phyloP scores from a whole-genome alignment of 53 echinoderm and acorn worm genomes.

The Patiria pectinifera region DNA sequence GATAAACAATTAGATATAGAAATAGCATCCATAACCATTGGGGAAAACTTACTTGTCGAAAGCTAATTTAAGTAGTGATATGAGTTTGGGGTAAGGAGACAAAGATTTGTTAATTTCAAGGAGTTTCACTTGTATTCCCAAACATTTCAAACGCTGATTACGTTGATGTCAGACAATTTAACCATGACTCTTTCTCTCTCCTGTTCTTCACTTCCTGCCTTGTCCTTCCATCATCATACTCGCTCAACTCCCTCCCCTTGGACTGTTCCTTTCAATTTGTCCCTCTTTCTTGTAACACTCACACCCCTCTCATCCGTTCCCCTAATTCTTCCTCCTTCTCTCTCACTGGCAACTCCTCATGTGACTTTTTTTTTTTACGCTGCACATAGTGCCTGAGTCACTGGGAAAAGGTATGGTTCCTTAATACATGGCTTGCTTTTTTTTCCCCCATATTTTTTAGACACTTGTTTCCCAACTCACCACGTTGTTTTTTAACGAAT shows the following conservation, averaged over 20 bases:
- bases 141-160: not conserved
- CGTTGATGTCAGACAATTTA: constrained; percentile 19
- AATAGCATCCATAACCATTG: too few relatives aligned
- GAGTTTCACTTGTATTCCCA: not conserved
- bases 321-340: not conserved
- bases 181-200: constrained; percentile 60
- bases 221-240: constrained; percentile 16
- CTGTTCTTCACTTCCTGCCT: constrained; percentile 43
- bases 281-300: constrained; percentile 2
- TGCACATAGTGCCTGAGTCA: constrained; percentile 94
- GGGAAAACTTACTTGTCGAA: too few relatives aligned
- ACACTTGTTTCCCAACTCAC: not conserved
- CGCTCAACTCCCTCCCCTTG: constrained; percentile 4
- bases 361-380: constrained; percentile 35
- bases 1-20: too few relatives aligned
- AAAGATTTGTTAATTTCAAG: too few relatives aligned
- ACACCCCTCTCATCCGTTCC: not conserved
- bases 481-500: not conserved
- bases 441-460: not conserved
- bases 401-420: constrained; percentile 91
- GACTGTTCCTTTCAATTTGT: constrained; percentile 28
- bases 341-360: constrained; percentile 6
- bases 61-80: too few relatives aligned
- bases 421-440: constrained; percentile 43
- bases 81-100: too few relatives aligned